Conservation (phyloP, 2,888 invertebrate genomes). For the Drosophila meridiana region DNA sequence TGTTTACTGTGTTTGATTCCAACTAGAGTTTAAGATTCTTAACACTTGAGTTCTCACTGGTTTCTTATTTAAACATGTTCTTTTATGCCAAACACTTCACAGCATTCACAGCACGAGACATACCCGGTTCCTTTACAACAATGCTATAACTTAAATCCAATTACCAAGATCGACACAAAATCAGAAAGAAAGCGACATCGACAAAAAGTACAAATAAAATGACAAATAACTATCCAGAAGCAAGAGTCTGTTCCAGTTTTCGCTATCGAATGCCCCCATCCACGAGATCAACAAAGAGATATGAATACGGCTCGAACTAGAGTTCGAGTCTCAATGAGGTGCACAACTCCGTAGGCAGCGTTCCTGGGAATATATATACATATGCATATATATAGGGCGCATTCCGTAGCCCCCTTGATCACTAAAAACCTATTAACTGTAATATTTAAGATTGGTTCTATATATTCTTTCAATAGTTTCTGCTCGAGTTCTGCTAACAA, state of each 20-base stretch:
- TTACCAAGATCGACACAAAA: constrained; percentile 64
- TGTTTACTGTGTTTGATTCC: neutral
- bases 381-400: constrained; percentile 13
- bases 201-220: constrained; percentile 58
- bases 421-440: constrained; percentile 43
- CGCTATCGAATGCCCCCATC: constrained; percentile 34
- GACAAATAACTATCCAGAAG: constrained; percentile 35
- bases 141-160: constrained; percentile 73
- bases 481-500: constrained; percentile 54
- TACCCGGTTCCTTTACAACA: constrained; percentile 83
- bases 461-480: constrained; percentile 23
- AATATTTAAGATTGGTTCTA: constrained; percentile 42
- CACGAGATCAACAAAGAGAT: constrained; percentile 46
- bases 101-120: constrained; percentile 84
- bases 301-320: constrained; percentile 23
- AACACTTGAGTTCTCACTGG: constrained; percentile 38
- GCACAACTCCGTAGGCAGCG: constrained; percentile 30
- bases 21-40: constrained; percentile 33
- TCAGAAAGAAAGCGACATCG: constrained; percentile 46
- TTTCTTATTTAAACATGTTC: constrained; percentile 46
- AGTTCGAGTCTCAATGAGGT: constrained; percentile 39
- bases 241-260: constrained; percentile 51
- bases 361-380: constrained; percentile 8
- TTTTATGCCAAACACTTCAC: constrained; percentile 80
- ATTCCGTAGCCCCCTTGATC: constrained; percentile 13